Conservation (phyloP, 1,140 invertebrate species). For the Solen grandis region DNA sequence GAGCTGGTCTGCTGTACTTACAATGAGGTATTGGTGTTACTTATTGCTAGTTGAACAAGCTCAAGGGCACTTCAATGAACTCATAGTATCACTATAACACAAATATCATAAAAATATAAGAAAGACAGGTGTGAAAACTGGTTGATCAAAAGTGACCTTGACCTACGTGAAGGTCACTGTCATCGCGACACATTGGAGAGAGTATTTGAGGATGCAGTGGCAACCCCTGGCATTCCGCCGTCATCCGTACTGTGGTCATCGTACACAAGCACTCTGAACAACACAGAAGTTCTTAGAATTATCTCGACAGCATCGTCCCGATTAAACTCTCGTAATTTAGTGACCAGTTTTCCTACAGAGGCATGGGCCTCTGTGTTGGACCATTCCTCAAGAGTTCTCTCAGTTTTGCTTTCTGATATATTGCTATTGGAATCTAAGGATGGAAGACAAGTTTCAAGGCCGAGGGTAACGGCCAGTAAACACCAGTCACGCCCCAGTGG, state of each 20-base stretch:
- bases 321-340: slow-evolving; percentile 82
- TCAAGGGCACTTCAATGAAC: too few relatives aligned
- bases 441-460: slow-evolving; percentile 84
- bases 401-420: slow-evolving; percentile 80
- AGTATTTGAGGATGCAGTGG: slow-evolving; percentile 75
- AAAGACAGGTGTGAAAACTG: too few relatives aligned
- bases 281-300: slow-evolving; percentile 80
- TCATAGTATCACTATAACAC: too few relatives aligned
- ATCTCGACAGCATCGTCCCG: slow-evolving; percentile 82
- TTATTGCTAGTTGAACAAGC: too few relatives aligned
- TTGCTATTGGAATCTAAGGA: slow-evolving; percentile 80
- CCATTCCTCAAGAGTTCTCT: slow-evolving; percentile 83
- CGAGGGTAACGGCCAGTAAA: slow-evolving; percentile 88
- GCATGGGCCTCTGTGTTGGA: slow-evolving; percentile 75
- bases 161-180: too few relatives aligned
- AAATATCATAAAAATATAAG: too few relatives aligned
- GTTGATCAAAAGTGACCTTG: too few relatives aligned
- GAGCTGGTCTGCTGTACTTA: too few relatives aligned
- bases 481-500: slow-evolving; percentile 92
- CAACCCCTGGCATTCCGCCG: slow-evolving; percentile 54
- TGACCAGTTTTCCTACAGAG: slow-evolving; percentile 81
- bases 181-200: slow-evolving; percentile 75
- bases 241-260: slow-evolving; percentile 75
- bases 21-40: too few relatives aligned
- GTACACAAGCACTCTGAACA: slow-evolving; percentile 78